Evolutionary conservation across 2,888 invertebrate species (phyloP), one percentile per base, ranked within the genome.

Genomic region (Mellilla xanthometata): DNA sequence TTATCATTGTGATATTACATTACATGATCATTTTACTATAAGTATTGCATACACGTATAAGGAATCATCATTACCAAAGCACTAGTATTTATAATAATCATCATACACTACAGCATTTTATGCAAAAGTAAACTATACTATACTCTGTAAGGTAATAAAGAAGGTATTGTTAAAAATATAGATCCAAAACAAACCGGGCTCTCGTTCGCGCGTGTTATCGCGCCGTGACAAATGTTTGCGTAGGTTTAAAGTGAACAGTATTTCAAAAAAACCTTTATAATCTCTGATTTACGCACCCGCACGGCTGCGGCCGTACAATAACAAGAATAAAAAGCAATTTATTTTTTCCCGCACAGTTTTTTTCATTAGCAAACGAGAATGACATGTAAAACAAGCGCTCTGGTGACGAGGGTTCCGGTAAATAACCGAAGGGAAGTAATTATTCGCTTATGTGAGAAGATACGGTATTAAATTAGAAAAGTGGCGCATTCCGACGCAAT

Each of bases 361-460:
- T 87, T 87, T 86, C 86, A 86, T 86, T 86, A 85, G 80, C 78
- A 79, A 83, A 84, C 81, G 77, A 75, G 83, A 81, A 80, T 84
- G 86, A 86, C 80, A 82, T 83, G 85, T 86, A 81, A 83, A 86
- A 86, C 84, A 83, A 83, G 77, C 80, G 68, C 65, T 74, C 72
- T n/a, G 57, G 70, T 81, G 83, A 84, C 78, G 80, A 83, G 84
- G 83, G 84, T 84, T 54, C 60, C 69, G 58, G 80, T 83, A 81
- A 84, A 84, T 81, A 82, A 81, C 76, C 68, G 67, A 75, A 76
- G 74, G 73, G 76, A 76, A 81, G 81, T 83, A 80, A 84, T 85
- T 82, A 83, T 77, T 68, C 60, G 65, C 56, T 65, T 70, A 66
- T 72, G 68, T 73, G 63, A 70, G 58, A 41, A 52, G 58, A 62